Percentiles rank a stretch among this genome's conserved stretches.
These are phyloP conservation scores for Lepidurus couesii DNA, from an alignment of 1,140 invertebrate genomes.

Conservation along the genomic window DNA sequence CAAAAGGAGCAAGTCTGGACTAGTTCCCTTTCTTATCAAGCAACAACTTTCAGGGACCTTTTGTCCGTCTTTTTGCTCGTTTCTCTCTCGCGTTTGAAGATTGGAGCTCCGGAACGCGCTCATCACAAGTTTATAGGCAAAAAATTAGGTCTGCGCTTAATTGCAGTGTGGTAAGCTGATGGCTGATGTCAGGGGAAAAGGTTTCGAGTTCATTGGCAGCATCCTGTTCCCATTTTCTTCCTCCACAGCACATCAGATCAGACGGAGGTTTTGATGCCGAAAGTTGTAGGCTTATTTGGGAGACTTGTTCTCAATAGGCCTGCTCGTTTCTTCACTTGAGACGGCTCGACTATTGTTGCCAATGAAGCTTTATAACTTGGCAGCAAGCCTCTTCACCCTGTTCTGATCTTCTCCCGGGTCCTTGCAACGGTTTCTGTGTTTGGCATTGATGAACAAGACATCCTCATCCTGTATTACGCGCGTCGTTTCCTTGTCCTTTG, in stretches of 20 bases:
- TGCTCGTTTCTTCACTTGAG: background rate
- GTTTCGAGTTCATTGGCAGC: background rate
- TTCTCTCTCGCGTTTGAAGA: background rate
- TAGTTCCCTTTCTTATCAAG: background rate
- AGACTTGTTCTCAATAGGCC: background rate
- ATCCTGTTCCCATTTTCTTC: background rate
- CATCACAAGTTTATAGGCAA: background rate
- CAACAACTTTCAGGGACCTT: background rate
- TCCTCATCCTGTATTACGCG: conserved; percentile 1
- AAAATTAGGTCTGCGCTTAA: background rate
- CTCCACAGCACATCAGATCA: background rate
- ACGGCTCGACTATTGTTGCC: background rate
- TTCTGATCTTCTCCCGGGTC: background rate
- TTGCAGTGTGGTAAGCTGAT: too few species aligned
- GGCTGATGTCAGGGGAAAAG: background rate
- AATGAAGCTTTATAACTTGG: background rate
- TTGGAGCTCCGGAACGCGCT: background rate
- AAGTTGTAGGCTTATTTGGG: background rate
- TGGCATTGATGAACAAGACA: conserved; percentile 18
- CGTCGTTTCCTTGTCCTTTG: background rate
- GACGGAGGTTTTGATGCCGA: too few species aligned
- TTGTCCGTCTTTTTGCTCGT: background rate
- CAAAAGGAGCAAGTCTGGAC: background rate
- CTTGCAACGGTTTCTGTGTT: background rate
- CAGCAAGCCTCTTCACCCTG: background rate